Evolutionary conservation across 2,888 invertebrate species (phyloP), one percentile per base, ranked within the genome.

Genomic region (Shargacucullia verbasci): DNA sequence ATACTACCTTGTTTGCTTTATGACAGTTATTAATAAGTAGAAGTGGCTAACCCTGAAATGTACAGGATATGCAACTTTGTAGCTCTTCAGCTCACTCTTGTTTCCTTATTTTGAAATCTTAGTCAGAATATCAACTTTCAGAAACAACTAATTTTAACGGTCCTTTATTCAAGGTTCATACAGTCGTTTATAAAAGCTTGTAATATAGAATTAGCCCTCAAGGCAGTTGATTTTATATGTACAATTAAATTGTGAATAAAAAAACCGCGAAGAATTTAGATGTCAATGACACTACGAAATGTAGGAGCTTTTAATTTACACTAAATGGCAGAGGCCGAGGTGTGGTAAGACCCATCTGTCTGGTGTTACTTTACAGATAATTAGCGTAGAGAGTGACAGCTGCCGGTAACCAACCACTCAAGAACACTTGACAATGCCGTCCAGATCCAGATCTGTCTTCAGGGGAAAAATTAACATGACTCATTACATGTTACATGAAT

Each of bases 361-460:
- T 29, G 78, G 83, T 88, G 78, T 88, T 82, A 69, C 77, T 81
- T 86, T 84, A 84, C 86, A 73, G 79, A 85, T 88, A 90, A 91
- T 91, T 90, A 90, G 86, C 84, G 55, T 78, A 69, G 76, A 78
- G 76, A 80, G 77, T 75, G 82, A 84, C 90, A 91, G 82, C 88
- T 89, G 90, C 79, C 78, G 80, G 72, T 70, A 72, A 59, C 59
- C 44, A 43, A 70, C 78, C 77, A 82, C 82, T 80, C 79, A 78
- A 65, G 73, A 71, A 58, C 66, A 69, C 76, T 46, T 34, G 76
- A 78, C 85, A 85, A 78, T 82, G 81, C 27, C 69, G 35, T 55
- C 45, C 54, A 64, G 44, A 59, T 55, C 45, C 54, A 64, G 44
- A 59, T 72, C 46, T 49, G 62, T 25, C 64, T 59, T 49, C 38